Percentiles rank a stretch among this genome's conserved stretches.
phyloP scores from a whole-genome alignment of 2,113 vertebrate genomes.

The Mesembrinibis cayennensis region DNA sequence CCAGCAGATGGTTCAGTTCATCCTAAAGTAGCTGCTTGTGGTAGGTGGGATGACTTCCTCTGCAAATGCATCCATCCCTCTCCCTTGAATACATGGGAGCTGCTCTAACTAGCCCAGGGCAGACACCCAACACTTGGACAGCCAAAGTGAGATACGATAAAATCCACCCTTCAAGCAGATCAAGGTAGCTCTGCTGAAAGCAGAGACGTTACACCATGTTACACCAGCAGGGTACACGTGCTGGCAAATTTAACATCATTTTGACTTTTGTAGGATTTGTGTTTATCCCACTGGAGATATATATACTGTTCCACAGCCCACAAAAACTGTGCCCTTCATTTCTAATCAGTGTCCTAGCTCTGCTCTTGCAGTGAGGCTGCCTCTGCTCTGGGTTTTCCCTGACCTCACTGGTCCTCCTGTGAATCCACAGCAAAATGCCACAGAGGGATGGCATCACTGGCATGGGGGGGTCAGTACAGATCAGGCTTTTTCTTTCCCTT shows the following conservation, averaged over 20 bases:
- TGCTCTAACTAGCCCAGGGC: neutral
- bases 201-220: neutral
- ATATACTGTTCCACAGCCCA: neutral
- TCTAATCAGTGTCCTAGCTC: neutral
- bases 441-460: neutral
- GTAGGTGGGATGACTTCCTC: neutral
- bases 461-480: neutral
- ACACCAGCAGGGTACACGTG: neutral
- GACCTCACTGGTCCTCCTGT: neutral
- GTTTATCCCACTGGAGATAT: neutral
- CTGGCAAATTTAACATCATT: neutral
- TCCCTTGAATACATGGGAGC: neutral
- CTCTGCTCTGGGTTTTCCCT: neutral
- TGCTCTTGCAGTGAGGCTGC: neutral
- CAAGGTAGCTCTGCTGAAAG: neutral
- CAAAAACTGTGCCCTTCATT: neutral
- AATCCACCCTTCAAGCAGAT: neutral
- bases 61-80: fast-evolving
- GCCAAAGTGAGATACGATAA: neutral
- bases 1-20: neutral
- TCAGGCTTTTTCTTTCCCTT: fast-evolving
- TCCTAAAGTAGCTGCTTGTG: neutral
- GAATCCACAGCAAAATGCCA: neutral
- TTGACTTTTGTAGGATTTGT: neutral
- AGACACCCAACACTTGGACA: neutral